Base-by-base conservation (phyloP, 2,113 vertebrate genomes). In the Gallinago undulata region DNA sequence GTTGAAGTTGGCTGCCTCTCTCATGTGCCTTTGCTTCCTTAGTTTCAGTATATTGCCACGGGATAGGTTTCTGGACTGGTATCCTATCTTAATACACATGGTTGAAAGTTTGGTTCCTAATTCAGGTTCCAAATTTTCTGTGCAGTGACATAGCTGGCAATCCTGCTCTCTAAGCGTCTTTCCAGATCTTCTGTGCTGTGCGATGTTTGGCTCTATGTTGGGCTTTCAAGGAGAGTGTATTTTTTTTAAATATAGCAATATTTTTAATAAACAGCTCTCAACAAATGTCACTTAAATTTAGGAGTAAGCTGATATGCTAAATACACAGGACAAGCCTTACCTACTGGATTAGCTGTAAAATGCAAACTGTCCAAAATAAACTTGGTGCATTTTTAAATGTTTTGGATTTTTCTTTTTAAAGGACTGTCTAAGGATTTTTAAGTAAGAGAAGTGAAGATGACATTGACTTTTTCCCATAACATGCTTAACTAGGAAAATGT, bases 181-280 rank as follows among this genome's bases (percentile, higher is more conserved):
- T 95, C 77, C 90, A 90, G 73, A 90, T 90, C 59, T n/a, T 88
- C 60, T 78, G 43, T 84, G 76, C 41, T 95, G 30, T 96, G 87
- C 94, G 94, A 76, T 91, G 73, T 76, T 97, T 94, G 91, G 78
- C 77, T 87, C 33, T 68, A 15, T 48, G 48, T 48, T 89, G 43
- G 25, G 59, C 63, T 80, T 90, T 75, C 72, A 96, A 70, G 67
- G 50, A 93, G 69, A 91, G 57, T 12, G 8, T 66, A 43, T 66
- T 93, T 95, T 95, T 88, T 75, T 7, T 11, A 92, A 93, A 87
- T 69, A 56, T 4, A 84, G 31, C 63, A 66, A 45, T 94, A 88
- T 88, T 93, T 94, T 94, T 94, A 92, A 92, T 87, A 90, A 90
- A 75, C 43, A 83, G 15, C 53, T 93, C 86, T 96, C 90, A 93